phyloP scores from a whole-genome alignment of 2,113 vertebrate genomes.

The Petrocephalus microphthalmus region DNA sequence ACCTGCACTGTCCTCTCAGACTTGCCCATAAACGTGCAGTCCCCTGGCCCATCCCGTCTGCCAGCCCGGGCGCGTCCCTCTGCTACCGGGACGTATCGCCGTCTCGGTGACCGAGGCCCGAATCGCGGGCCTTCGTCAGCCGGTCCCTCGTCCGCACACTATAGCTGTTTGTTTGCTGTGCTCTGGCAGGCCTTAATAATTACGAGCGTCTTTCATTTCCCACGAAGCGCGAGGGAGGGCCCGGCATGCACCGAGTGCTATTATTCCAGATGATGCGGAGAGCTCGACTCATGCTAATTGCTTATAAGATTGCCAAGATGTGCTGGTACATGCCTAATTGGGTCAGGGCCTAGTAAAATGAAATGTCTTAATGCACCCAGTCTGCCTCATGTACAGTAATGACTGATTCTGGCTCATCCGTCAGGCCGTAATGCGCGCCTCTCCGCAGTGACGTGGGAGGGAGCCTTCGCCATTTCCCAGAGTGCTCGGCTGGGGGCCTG shows the following conservation, averaged over 20 bases:
- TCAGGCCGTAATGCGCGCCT: slow-evolving; percentile 5
- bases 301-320: slow-evolving; percentile 65
- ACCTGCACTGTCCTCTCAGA: background rate
- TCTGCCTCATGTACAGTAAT: slow-evolving; percentile 31
- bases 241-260: slow-evolving; percentile 41
- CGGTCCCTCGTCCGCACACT: background rate
- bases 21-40: background rate
- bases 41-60: background rate
- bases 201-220: background rate
- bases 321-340: slow-evolving; percentile 59
- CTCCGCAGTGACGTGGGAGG: background rate
- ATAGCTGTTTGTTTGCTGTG: background rate
- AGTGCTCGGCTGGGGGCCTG: slow-evolving; percentile 31
- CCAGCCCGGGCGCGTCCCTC: background rate
- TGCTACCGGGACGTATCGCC: background rate
- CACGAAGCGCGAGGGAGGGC: background rate
- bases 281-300: slow-evolving; percentile 75
- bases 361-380: slow-evolving; percentile 50
- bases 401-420: slow-evolving; percentile 27
- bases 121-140: background rate
- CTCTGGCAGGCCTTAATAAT: background rate
- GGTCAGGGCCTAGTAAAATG: slow-evolving; percentile 56
- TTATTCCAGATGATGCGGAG: slow-evolving; percentile 57
- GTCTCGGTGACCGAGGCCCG: background rate
- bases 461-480: background rate